These are phyloP conservation scores for Drosophila tropicalis DNA, from an alignment of 1,140 invertebrate genomes.

Conservation along the genomic window DNA sequence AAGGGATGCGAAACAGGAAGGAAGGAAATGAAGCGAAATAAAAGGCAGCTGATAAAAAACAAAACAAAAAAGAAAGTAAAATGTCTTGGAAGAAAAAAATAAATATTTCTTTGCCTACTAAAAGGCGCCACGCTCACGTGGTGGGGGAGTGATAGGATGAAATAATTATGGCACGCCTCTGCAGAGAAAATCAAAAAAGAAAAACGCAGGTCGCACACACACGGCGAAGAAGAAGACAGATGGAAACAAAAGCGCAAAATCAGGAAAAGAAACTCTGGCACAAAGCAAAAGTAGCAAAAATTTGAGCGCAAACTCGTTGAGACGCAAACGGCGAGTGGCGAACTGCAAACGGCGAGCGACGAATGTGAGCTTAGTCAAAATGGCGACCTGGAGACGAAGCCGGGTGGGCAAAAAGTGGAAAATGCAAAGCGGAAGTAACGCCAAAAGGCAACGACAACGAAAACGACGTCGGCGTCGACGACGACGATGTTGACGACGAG, in stretches of 20 bases:
- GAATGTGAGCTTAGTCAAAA: constrained; percentile 39
- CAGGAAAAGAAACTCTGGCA: constrained; percentile 61
- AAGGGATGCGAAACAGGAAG: constrained; percentile 50
- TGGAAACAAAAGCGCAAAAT: constrained; percentile 66
- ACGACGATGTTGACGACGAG: constrained; percentile 4
- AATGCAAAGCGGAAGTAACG: constrained; percentile 54
- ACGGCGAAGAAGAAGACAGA: constrained; percentile 6
- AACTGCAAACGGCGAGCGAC: constrained; percentile 32
- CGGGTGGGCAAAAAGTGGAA: constrained; percentile 49
- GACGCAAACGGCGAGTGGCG: constrained; percentile 12
- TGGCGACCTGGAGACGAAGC: constrained; percentile 15
- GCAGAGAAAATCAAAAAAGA: constrained; percentile 10
- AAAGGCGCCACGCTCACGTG: constrained; percentile 15
- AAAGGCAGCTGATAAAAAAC: constrained; percentile 33
- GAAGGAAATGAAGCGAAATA: constrained; percentile 57
- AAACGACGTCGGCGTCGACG: constrained; percentile 26
- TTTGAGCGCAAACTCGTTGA: constrained; percentile 70
- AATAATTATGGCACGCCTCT: constrained; percentile 24
- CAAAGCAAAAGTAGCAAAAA: constrained; percentile 76
- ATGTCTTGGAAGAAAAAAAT: constrained; percentile 45
- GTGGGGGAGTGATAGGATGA: constrained; percentile 53
- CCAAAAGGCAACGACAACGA: constrained; percentile 42
- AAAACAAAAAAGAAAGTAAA: constrained; percentile 43
- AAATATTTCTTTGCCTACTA: constrained; percentile 36
- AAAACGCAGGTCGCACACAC: constrained; percentile 19